Conservation (phyloP, 2,888 invertebrate genomes). For the Notodonta ziczac region DNA sequence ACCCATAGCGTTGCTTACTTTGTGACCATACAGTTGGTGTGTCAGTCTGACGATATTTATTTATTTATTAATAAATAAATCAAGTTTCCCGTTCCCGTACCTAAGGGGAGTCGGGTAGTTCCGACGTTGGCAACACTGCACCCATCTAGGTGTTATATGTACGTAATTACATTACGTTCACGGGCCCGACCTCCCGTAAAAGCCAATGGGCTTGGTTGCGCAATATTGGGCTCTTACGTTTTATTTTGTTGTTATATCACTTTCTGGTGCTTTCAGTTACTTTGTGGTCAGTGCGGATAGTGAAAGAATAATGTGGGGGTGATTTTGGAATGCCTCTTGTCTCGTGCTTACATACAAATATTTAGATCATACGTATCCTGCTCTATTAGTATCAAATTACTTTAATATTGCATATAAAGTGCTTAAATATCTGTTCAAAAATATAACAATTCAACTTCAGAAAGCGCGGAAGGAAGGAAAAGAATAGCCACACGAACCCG, state of each 20-base stretch:
- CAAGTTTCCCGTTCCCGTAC: neutral
- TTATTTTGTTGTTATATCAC: conserved; percentile 71
- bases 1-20: no score
- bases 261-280: conserved; percentile 52
- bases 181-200: conserved; percentile 65
- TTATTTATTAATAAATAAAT: no score
- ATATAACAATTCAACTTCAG: no score
- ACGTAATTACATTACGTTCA: conserved; percentile 63
- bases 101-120: neutral
- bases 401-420: no score
- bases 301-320: neutral
- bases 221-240: conserved; percentile 68
- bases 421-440: no score
- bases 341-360: neutral
- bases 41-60: no score
- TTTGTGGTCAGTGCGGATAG: conserved; percentile 39
- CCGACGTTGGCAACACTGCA: conserved; percentile 25
- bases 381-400: no score
- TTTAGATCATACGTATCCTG: no score
- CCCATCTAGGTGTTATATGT: conserved; percentile 25
- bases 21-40: no score
- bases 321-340: neutral
- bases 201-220: conserved; percentile 61
- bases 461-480: no score
- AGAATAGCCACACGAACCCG: no score